Evolutionary conservation across 2,113 vertebrate species (phyloP).

Genomic region (Nicator chloris): DNA sequence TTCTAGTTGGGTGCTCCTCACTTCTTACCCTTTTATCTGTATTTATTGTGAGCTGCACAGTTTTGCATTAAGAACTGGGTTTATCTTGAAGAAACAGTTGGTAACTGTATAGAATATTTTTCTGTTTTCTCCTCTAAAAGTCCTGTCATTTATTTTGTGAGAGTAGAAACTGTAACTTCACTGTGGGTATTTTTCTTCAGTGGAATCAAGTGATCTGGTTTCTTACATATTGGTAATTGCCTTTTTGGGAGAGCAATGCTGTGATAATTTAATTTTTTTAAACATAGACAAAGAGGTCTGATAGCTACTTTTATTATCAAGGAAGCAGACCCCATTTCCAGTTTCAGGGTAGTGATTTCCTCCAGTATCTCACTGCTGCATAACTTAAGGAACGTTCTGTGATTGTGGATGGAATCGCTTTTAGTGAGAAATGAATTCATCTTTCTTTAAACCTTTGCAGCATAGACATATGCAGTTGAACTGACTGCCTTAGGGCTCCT

Average conservation of each 20-base stretch:
- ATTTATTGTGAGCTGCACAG: neutral
- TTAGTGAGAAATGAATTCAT: neutral
- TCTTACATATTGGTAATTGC: neutral
- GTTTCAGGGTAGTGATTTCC: neutral
- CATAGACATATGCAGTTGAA: neutral
- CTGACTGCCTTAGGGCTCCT: neutral
- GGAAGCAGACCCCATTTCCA: neutral
- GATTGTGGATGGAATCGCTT: neutral
- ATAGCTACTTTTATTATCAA: neutral
- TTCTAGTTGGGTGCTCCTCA: neutral
- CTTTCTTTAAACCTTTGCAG: neutral
- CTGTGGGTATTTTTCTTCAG: neutral
- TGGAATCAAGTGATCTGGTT: neutral
- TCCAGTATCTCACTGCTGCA: neutral
- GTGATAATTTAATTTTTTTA: neutral
- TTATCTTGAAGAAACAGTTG: neutral
- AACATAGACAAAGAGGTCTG: neutral
- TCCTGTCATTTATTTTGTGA: neutral
- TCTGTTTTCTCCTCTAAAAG: neutral
- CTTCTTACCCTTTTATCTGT: neutral
- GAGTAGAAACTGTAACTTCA: neutral
- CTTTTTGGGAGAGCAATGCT: neutral
- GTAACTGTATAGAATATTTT: neutral
- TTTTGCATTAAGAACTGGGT: neutral
- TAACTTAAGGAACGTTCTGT: neutral